Percentiles rank a stretch among this genome's conserved stretches.
Conservation (phyloP, 1,140 invertebrate genomes). For the Bombyx mandarina region DNA sequence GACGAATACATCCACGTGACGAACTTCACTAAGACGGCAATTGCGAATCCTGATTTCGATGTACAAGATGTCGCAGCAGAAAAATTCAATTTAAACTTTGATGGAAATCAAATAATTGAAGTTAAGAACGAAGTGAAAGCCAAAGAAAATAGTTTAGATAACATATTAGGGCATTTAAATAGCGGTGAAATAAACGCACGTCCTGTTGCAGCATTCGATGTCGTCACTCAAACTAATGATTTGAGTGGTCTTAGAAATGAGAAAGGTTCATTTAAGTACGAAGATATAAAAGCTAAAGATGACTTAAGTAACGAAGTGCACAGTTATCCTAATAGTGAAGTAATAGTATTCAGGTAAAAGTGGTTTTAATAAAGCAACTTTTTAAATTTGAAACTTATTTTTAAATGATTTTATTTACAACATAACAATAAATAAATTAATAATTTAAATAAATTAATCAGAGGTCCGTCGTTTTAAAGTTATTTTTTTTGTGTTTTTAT, state of each 20-base stretch:
- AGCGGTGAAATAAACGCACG: conserved; percentile 3
- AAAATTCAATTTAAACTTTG: conserved; percentile 9
- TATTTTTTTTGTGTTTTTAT: conserved; percentile 30
- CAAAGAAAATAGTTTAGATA: background rate
- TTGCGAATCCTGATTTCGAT: conserved; percentile 10
- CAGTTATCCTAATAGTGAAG: conserved; percentile 6
- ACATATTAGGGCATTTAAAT: conserved; percentile 5
- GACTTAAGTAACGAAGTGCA: background rate
- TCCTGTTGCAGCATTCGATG: no score
- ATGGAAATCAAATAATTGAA: background rate
- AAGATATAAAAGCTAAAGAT: background rate
- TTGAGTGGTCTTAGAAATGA: background rate
- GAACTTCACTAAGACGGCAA: background rate
- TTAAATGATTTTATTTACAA: conserved; percentile 61
- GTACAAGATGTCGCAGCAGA: conserved; percentile 14
- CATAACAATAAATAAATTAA: conserved; percentile 57
- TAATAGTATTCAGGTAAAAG: conserved; percentile 16
- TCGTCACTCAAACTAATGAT: background rate
- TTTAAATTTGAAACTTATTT: conserved; percentile 53
- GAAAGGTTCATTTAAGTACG: background rate
- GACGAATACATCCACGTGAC: conserved; percentile 17
- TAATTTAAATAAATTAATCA: conserved; percentile 61
- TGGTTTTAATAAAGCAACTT: conserved; percentile 27
- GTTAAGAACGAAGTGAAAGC: background rate
- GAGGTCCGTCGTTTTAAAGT: conserved; percentile 50